Evolutionary conservation across 2,113 vertebrate species (phyloP).

Genomic region (Puma concolor): DNA sequence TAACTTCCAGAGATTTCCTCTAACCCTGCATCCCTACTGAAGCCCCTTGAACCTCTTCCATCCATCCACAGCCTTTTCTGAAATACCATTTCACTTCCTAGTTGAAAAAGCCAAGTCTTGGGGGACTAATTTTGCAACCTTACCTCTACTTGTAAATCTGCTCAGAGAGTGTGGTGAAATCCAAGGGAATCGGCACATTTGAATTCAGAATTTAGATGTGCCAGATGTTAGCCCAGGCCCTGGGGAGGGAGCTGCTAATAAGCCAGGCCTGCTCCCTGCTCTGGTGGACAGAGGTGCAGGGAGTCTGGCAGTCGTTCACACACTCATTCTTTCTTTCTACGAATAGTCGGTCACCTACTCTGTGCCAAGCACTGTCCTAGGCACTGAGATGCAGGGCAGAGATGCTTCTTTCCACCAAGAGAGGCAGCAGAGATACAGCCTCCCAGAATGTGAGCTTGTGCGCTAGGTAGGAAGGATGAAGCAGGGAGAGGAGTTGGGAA

Average conservation of each 20-base stretch:
- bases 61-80: not conserved
- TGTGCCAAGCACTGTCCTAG: not conserved
- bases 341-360: not conserved
- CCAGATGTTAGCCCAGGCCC: not conserved
- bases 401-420: not conserved
- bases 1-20: not conserved
- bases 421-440: too few species aligned
- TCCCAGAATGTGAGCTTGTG: not conserved
- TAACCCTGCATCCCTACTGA: not conserved
- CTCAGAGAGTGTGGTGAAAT: not conserved
- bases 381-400: not conserved
- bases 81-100: not conserved
- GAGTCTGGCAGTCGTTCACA: too few species aligned
- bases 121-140: not conserved
- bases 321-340: not conserved
- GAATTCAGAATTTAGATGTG: not conserved
- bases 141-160: not conserved
- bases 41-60: not conserved
- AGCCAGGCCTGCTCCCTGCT: not conserved
- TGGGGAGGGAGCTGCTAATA: not conserved
- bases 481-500: not conserved
- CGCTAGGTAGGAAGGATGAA: not conserved
- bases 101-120: not conserved
- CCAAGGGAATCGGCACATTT: too few species aligned
- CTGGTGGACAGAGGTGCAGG: not conserved